Percentiles rank a stretch among this genome's conserved stretches.
Evolutionary conservation across 2,888 invertebrate species (phyloP).

Genomic region (Acrocyrtus sp.): DNA sequence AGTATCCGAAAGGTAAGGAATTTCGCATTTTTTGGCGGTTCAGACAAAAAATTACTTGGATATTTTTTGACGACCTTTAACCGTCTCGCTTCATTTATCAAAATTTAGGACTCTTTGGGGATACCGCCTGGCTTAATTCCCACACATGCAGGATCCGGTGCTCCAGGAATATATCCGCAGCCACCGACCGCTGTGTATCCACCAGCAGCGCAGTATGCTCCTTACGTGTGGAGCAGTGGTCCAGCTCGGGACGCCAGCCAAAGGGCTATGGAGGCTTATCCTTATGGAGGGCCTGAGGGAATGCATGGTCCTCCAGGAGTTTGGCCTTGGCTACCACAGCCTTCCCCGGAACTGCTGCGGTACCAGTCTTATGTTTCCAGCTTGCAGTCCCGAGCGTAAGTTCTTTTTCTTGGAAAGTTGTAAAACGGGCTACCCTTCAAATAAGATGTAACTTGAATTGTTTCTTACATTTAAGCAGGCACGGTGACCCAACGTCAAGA

Average conservation of each 20-base stretch:
- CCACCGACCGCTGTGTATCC: constrained; percentile 22
- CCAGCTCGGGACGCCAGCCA: constrained; percentile 3
- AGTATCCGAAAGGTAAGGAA: constrained; percentile 46
- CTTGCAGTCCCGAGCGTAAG: constrained; percentile 49
- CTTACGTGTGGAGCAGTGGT: constrained; percentile 55
- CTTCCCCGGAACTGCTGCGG: constrained; percentile 47
- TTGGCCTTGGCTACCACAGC: constrained; percentile 57
- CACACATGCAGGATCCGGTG: neutral
- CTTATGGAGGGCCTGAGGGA: neutral
- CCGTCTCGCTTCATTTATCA: neutral
- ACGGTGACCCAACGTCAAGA: neutral
- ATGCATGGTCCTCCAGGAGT: constrained; percentile 10
- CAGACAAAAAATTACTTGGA: neutral
- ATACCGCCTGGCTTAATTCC: constrained; percentile 39
- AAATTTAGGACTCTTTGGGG: constrained; percentile 47
- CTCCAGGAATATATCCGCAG: constrained; percentile 11
- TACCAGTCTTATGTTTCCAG: constrained; percentile 50
- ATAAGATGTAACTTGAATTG: neutral
- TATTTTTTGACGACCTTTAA: neutral
- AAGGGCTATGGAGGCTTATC: constrained; percentile 16
- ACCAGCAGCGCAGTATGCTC: constrained; percentile 36
- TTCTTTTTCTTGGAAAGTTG: neutral
- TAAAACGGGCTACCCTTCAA: constrained; percentile 4
- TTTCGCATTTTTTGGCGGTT: constrained; percentile 9
- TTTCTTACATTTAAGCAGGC: neutral